Conservation (phyloP, 30 jellyfish, hydroid and myxozoan genomes). For the Cassiopea xamachana region DNA sequence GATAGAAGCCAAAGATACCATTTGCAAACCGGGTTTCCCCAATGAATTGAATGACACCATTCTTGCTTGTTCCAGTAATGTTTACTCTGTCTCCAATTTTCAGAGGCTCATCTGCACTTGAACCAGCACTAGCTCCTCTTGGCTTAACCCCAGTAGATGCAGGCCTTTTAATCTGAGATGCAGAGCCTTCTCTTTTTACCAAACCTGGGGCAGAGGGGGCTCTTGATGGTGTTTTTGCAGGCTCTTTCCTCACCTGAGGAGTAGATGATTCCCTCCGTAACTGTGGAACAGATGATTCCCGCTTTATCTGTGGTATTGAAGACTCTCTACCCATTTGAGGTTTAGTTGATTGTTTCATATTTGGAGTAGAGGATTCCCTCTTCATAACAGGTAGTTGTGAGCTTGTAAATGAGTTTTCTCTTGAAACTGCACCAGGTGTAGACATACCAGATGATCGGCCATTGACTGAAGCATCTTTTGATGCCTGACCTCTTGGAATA, state of each 20-base stretch:
- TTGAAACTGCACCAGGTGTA: conserved; percentile 75
- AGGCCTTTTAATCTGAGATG: conserved; percentile 66
- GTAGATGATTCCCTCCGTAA: conserved; percentile 67
- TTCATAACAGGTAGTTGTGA: conserved; percentile 81
- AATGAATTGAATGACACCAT: conserved; percentile 86
- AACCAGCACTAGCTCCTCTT: conserved; percentile 59
- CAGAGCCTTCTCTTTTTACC: conserved; percentile 75
- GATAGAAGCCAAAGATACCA: conserved; percentile 30
- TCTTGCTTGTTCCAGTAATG: conserved; percentile 79
- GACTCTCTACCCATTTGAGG: conserved; percentile 76
- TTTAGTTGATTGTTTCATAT: conserved; percentile 72
- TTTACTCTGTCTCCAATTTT: conserved; percentile 89
- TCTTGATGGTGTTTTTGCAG: conserved; percentile 46
- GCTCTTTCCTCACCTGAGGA: conserved; percentile 34
- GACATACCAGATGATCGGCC: conserved; percentile 69
- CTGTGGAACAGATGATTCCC: conserved; percentile 66
- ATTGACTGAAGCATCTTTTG: conserved; percentile 42
- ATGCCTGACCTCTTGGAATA: conserved; percentile 50
- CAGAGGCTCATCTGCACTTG: conserved; percentile 32
- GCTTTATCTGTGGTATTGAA: conserved; percentile 57
- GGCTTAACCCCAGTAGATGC: conserved; percentile 82
- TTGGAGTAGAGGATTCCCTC: conserved; percentile 91
- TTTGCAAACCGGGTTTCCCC: conserved; percentile 98
- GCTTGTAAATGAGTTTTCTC: conserved; percentile 90
- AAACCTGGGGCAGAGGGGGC: conserved; percentile 62